These are phyloP conservation scores for Ctenopoma kingsleyae DNA, from an alignment of 2,797 vertebrate genomes.

Conservation along the genomic window DNA sequence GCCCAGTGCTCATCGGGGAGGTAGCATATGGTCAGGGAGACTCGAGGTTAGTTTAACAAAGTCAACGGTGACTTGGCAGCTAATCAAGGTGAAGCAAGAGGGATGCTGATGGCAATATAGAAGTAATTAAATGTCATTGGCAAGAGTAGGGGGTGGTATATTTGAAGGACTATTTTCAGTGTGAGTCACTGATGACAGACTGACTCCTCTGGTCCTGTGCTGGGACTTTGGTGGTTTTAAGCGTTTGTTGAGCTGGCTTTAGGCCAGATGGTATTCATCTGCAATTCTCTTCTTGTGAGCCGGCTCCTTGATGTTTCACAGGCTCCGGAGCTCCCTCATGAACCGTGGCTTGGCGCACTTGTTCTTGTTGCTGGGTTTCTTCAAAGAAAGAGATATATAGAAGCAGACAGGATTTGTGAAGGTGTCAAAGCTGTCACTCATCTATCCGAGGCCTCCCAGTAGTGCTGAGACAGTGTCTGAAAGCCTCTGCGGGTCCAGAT, in stretches of 20 bases:
- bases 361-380: slow-evolving; percentile 35
- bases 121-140: slow-evolving; percentile 75
- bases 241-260: slow-evolving; percentile 53
- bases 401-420: slow-evolving; percentile 50
- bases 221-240: slow-evolving; percentile 50
- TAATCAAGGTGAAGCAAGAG: slow-evolving; percentile 66
- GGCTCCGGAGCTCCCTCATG: slow-evolving; percentile 35
- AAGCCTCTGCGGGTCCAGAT: slow-evolving; percentile 42
- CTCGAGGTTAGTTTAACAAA: slow-evolving; percentile 73
- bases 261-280: slow-evolving; percentile 56
- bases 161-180: slow-evolving; percentile 66
- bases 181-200: slow-evolving; percentile 50
- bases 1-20: slow-evolving; percentile 57
- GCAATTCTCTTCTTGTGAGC: slow-evolving; percentile 48
- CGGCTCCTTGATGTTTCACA: slow-evolving; percentile 54
- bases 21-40: slow-evolving; percentile 69
- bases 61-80: slow-evolving; percentile 72
- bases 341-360: slow-evolving; percentile 35
- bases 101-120: slow-evolving; percentile 61
- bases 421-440: slow-evolving; percentile 59
- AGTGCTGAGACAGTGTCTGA: slow-evolving; percentile 15
- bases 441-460: slow-evolving; percentile 41
- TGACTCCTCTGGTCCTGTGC: slow-evolving; percentile 42
- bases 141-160: slow-evolving; percentile 50
- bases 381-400: slow-evolving; percentile 36